Evolutionary conservation across 1,140 invertebrate genomes (phyloP).

Genomic region (Chrysomallon squamiferum): DNA sequence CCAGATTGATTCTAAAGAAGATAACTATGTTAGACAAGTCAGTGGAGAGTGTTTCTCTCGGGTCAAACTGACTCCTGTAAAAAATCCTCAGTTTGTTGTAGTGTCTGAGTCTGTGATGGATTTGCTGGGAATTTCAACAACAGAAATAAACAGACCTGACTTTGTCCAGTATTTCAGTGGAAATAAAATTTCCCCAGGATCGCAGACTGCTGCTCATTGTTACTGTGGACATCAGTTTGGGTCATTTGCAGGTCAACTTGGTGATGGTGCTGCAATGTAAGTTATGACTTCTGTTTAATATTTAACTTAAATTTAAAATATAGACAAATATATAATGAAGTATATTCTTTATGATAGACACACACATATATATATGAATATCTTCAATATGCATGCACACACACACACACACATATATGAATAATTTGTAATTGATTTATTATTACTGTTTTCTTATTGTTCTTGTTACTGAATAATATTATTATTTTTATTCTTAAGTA

Average conservation of each 20-base stretch:
- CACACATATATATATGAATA: too few relatives aligned
- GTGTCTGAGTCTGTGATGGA: slow-evolving; percentile 66
- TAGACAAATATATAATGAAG: too few relatives aligned
- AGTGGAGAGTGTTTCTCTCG: slow-evolving; percentile 64
- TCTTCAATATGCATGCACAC: too few relatives aligned
- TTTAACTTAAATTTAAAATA: too few relatives aligned
- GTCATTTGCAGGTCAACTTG: slow-evolving; percentile 71
- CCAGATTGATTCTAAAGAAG: slow-evolving; percentile 67
- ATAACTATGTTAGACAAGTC: slow-evolving; percentile 67
- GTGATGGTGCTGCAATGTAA: slow-evolving; percentile 72
- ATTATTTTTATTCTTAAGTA: too few relatives aligned
- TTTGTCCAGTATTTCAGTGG: slow-evolving; percentile 70
- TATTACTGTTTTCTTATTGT: too few relatives aligned
- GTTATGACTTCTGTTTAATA: slow-evolving; percentile 6
- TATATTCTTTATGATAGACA: too few relatives aligned
- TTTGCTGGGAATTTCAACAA: slow-evolving; percentile 57
- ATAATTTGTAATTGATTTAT: too few relatives aligned
- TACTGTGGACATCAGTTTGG: slow-evolving; percentile 79
- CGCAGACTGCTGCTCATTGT: slow-evolving; percentile 68
- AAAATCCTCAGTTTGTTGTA: slow-evolving; percentile 67
- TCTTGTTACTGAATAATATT: too few relatives aligned
- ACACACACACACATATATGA: too few relatives aligned
- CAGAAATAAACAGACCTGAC: slow-evolving; percentile 68
- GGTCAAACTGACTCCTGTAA: slow-evolving; percentile 67
- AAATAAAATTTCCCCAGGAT: slow-evolving; percentile 53